phyloP scores from a whole-genome alignment of 2,797 vertebrate species.

The Crypturellus tataupa region DNA sequence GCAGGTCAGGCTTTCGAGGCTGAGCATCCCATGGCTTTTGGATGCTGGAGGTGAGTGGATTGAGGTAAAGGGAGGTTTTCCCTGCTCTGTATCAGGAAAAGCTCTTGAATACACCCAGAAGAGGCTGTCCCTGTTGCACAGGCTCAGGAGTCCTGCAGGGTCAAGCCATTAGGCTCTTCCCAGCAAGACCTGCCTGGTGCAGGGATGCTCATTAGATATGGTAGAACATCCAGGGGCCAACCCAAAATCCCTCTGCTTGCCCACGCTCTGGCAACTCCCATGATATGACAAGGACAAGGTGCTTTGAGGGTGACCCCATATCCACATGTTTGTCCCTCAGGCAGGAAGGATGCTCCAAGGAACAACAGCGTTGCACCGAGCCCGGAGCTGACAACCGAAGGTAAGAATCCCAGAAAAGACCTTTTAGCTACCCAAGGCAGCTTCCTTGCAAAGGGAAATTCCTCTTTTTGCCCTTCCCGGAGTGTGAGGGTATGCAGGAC shows the following conservation, averaged over 20 bases:
- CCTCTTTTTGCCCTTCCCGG: background rate
- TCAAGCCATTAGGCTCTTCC: background rate
- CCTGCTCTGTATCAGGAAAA: too few relatives aligned
- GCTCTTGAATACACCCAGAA: background rate
- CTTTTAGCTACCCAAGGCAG: too few relatives aligned
- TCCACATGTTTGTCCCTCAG: background rate
- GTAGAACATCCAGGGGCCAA: background rate
- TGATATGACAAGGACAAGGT: too few relatives aligned
- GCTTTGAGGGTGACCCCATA: background rate
- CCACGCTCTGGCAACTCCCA: accelerated
- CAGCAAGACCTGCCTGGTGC: background rate
- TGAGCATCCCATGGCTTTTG: background rate
- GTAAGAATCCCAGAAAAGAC: background rate
- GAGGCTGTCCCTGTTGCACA: background rate
- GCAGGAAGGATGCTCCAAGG: background rate
- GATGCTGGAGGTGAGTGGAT: background rate
- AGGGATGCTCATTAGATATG: background rate
- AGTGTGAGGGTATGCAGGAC: background rate
- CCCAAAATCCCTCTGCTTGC: background rate
- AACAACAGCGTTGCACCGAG: background rate
- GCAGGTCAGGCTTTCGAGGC: background rate
- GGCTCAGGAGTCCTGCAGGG: too few relatives aligned
- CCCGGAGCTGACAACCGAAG: background rate
- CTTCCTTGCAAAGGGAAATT: background rate
- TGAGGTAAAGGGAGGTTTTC: background rate